Percentiles rank a stretch among this genome's conserved stretches.
These are phyloP conservation scores for Diploptera punctata DNA, from an alignment of 2,888 invertebrate species.

Conservation along the genomic window DNA sequence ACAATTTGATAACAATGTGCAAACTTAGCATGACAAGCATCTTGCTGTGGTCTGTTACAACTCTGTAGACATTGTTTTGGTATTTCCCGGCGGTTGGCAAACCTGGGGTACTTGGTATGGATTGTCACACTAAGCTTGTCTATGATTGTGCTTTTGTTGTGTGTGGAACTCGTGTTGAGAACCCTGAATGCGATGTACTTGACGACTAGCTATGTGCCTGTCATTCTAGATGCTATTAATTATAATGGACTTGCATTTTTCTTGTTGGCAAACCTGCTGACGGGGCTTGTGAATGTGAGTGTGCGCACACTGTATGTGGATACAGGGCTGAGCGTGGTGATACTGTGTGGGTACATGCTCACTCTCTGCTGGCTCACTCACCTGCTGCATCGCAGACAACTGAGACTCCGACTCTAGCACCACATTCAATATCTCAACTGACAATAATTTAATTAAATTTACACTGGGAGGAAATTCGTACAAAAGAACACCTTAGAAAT, in stretches of 20 bases:
- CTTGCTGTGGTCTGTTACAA: conserved; percentile 53
- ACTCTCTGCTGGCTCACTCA: conserved; percentile 53
- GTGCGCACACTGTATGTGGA: conserved; percentile 66
- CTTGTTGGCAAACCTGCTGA: conserved; percentile 80
- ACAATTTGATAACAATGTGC: conserved; percentile 39
- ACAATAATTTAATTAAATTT: no score
- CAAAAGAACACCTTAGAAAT: no score
- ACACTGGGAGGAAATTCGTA: no score
- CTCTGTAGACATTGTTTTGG: conserved; percentile 55
- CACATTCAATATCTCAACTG: no score
- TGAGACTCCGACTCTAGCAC: no score
- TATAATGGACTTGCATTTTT: conserved; percentile 86
- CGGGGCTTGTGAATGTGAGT: conserved; percentile 81
- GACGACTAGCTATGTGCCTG: conserved; percentile 55
- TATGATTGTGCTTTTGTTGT: conserved; percentile 61
- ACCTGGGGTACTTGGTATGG: conserved; percentile 82
- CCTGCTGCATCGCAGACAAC: no score
- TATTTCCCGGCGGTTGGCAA: conserved; percentile 82
- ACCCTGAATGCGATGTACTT: neutral
- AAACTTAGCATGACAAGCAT: conserved; percentile 48
- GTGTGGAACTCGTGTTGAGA: conserved; percentile 58
- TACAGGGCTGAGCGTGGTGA: conserved; percentile 56
- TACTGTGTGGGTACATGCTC: conserved; percentile 60
- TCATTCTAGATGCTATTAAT: conserved; percentile 74
- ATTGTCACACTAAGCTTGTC: conserved; percentile 69